Percentiles rank a stretch among this genome's conserved stretches.
Conservation (phyloP, 2,888 invertebrate genomes). For the Hetaerina titia region DNA sequence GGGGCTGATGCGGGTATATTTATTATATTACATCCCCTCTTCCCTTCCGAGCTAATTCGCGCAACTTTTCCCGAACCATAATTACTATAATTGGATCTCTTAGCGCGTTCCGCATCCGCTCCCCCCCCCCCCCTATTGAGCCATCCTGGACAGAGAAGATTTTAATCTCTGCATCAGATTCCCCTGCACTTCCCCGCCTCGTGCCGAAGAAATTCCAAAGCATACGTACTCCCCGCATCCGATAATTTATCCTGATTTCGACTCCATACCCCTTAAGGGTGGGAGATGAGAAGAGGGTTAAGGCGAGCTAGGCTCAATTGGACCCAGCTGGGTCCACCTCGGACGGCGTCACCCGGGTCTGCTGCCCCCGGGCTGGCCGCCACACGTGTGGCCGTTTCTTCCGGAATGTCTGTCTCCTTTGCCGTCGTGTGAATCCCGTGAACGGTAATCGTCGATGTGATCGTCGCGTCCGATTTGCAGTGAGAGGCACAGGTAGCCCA, state of each 20-base stretch:
- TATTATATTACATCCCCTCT: background rate
- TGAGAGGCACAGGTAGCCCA: background rate
- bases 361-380: too few relatives aligned
- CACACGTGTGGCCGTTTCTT: too few relatives aligned
- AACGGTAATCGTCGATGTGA: background rate
- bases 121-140: background rate
- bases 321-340: background rate
- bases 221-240: background rate
- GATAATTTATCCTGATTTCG: background rate
- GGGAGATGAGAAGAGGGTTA: background rate
- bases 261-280: background rate
- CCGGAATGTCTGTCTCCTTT: background rate
- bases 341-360: too few relatives aligned
- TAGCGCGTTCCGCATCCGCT: constrained; percentile 38
- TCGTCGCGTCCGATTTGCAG: background rate
- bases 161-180: background rate
- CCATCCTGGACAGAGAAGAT: background rate
- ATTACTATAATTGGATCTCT: constrained; percentile 54
- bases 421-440: background rate
- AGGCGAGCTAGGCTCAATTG: background rate
- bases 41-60: background rate
- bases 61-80: background rate
- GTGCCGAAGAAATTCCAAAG: background rate
- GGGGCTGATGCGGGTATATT: background rate
- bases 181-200: background rate